Evolutionary conservation across 2,888 invertebrate genomes (phyloP).

Genomic region (Cepaea hortensis): DNA sequence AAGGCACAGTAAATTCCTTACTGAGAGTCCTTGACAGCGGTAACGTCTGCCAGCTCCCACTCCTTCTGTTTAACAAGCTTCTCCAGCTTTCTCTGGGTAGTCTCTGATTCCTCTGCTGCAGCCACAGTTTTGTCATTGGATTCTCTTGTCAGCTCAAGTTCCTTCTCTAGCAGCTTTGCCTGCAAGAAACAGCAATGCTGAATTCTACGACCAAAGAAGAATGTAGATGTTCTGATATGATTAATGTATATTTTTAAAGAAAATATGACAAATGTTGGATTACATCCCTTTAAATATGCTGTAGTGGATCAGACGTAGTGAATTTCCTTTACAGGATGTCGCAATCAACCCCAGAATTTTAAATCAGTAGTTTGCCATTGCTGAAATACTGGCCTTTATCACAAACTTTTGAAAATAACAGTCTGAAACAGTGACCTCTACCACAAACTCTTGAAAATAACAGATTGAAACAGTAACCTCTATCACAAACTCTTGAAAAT

Average conservation of each 20-base stretch:
- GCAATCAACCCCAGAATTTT: too few species aligned
- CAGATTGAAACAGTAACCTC: too few species aligned
- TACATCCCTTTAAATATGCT: neutral
- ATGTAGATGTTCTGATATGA: neutral
- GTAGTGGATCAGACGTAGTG: too few species aligned
- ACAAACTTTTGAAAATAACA: too few species aligned
- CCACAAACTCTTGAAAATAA: too few species aligned
- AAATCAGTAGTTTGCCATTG: too few species aligned
- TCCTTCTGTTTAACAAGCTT: slow-evolving; percentile 72
- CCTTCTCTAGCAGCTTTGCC: slow-evolving; percentile 72
- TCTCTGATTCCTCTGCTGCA: slow-evolving; percentile 63
- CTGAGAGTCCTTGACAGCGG: slow-evolving; percentile 72
- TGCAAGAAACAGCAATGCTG: slow-evolving; percentile 42
- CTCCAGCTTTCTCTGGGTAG: slow-evolving; percentile 64
- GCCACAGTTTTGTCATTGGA: slow-evolving; percentile 61
- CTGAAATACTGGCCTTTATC: too few species aligned
- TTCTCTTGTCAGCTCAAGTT: slow-evolving; percentile 65
- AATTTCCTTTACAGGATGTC: too few species aligned
- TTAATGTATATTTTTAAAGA: neutral
- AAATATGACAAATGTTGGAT: neutral
- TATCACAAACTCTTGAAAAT: too few species aligned
- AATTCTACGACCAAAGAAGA: neutral
- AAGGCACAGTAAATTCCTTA: slow-evolving; percentile 46
- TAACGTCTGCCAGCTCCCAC: slow-evolving; percentile 72
- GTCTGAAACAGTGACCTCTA: too few species aligned